Conservation (phyloP, 2,888 invertebrate species). For the Chydorus sphaericus region DNA sequence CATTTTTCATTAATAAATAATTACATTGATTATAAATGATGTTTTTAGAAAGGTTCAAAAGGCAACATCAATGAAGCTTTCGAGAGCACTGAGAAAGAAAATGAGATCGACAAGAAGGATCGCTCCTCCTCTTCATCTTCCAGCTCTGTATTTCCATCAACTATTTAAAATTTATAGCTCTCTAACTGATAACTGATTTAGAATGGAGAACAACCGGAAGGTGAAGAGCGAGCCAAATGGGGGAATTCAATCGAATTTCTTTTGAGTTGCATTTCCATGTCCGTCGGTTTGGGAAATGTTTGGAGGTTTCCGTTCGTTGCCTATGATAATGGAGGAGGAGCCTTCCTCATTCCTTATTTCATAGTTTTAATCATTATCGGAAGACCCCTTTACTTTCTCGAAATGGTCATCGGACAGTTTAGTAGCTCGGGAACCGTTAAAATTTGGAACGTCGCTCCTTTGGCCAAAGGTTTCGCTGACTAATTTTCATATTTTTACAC, state of each 20-base stretch:
- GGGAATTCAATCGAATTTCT: constrained; percentile 45
- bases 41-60: no score
- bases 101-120: no score
- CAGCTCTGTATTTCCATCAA: no score
- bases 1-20: no score
- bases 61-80: no score
- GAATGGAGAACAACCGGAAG: background rate
- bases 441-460: constrained; percentile 51
- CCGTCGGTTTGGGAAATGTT: constrained; percentile 50
- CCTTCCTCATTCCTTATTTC: constrained; percentile 49
- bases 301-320: constrained; percentile 22
- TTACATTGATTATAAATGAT: no score
- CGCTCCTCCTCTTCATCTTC: no score
- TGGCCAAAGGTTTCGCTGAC: constrained; percentile 63
- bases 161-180: no score
- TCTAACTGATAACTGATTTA: no score
- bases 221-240: constrained; percentile 37
- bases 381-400: constrained; percentile 69
- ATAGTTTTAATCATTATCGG: constrained; percentile 48
- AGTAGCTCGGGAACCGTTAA: constrained; percentile 61
- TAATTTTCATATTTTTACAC: background rate
- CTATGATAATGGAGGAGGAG: constrained; percentile 23
- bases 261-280: constrained; percentile 54
- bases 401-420: constrained; percentile 70
- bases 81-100: no score